phyloP scores from a whole-genome alignment of 2,797 vertebrate species.

The Gallinago nigripennis region DNA sequence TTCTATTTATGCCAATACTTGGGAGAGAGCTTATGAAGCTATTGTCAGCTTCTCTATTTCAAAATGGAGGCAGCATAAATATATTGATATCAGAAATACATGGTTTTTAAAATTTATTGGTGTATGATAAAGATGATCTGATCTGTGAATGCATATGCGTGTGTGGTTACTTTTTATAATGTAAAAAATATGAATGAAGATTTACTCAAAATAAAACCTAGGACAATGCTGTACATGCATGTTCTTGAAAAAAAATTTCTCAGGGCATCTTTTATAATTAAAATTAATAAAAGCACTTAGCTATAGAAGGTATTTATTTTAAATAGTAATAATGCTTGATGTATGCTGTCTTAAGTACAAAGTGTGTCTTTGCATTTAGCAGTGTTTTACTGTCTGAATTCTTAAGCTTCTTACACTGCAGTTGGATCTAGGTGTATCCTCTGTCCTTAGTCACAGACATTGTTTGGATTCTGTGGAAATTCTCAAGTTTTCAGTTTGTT shows the following conservation, averaged over 20 bases:
- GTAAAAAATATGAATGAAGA: conserved; percentile 72
- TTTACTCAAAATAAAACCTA: conserved; percentile 79
- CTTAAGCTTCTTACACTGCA: not conserved
- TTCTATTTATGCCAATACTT: conserved; percentile 67
- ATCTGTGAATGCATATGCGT: conserved; percentile 75
- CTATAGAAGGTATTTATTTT: conserved; percentile 46
- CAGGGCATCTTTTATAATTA: conserved; percentile 69
- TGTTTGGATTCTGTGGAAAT: not conserved
- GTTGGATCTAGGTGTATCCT: not conserved
- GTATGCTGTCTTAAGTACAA: not conserved
- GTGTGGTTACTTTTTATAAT: conserved; percentile 81
- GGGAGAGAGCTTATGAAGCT: conserved; percentile 78
- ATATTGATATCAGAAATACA: conserved; percentile 73
- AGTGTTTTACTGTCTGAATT: not conserved
- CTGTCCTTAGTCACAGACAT: not conserved
- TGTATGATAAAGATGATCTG: conserved; percentile 78
- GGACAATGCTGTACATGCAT: conserved; percentile 74
- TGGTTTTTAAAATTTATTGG: conserved; percentile 73
- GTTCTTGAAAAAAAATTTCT: conserved; percentile 71
- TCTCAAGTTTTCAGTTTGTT: not conserved
- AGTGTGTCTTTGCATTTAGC: not conserved
- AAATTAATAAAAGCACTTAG: conserved; percentile 44
- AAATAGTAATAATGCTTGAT: not conserved
- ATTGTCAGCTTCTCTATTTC: conserved; percentile 83
- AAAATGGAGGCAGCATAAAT: conserved; percentile 72